Evolutionary conservation across 2,888 invertebrate genomes (phyloP).

Genomic region (Mesochorus sp.): DNA sequence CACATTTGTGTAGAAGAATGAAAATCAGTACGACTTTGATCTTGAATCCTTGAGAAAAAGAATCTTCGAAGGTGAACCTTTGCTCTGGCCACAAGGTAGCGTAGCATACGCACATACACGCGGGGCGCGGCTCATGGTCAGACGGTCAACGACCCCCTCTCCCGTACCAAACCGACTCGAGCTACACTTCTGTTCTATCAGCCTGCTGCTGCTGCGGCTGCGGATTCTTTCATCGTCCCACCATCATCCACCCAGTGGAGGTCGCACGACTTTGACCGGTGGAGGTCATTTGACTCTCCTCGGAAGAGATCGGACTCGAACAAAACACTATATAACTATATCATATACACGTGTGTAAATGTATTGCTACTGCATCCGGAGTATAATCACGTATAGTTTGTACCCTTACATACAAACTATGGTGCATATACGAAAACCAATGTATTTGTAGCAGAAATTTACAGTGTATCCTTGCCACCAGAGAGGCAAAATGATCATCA

Average conservation of each 20-base stretch:
- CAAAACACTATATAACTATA: not conserved
- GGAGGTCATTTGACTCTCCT: slow-evolving; percentile 75
- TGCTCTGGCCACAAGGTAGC: slow-evolving; percentile 53
- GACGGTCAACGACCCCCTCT: slow-evolving; percentile 80
- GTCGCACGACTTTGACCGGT: slow-evolving; percentile 64
- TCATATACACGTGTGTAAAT: not conserved
- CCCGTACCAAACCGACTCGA: slow-evolving; percentile 47
- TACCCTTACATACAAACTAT: not conserved
- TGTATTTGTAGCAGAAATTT: slow-evolving; percentile 25
- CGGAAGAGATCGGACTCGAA: slow-evolving; percentile 53
- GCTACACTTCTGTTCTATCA: slow-evolving; percentile 65
- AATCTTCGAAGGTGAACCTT: slow-evolving; percentile 56
- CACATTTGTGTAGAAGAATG: slow-evolving; percentile 15
- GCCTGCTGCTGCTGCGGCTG: slow-evolving; percentile 64
- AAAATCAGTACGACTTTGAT: slow-evolving; percentile 72
- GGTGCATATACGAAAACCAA: not conserved
- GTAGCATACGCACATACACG: slow-evolving; percentile 70
- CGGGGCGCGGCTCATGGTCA: slow-evolving; percentile 82
- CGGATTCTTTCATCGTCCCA: slow-evolving; percentile 49
- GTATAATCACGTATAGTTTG: slow-evolving; percentile 28
- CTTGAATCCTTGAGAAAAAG: slow-evolving; percentile 68
- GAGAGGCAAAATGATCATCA: slow-evolving; percentile 36
- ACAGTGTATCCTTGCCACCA: slow-evolving; percentile 38
- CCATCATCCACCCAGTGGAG: slow-evolving; percentile 58
- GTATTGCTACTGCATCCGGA: slow-evolving; percentile 50